Base-by-base conservation (phyloP, 2,113 vertebrate genomes). In the Cynoglossus semilaevis region DNA sequence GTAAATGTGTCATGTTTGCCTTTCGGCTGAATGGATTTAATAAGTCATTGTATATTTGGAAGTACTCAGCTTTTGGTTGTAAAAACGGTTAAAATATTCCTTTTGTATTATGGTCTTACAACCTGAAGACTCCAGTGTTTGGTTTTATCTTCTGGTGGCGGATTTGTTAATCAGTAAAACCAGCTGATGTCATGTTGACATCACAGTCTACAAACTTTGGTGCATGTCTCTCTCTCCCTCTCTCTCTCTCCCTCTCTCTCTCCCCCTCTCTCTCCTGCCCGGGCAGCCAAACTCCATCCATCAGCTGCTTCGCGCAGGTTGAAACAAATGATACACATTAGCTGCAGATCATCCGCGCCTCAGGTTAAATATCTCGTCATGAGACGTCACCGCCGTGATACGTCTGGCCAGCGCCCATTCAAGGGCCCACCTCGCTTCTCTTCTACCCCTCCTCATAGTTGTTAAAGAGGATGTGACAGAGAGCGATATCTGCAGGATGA, bases 391-490 rank as follows among this genome's bases (percentile, higher is more conserved):
- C 1, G 18, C 44, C 6, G 1, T 69, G 82, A 82, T 82, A 82
- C 7, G 69, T 83, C 73, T 81, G 56, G 74, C 70, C 74, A 18
- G 70, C 38, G 47, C 70, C 74, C 76, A 75, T 77, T 87, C 72
- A 81, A 76, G 68, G 41, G 60, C 72, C 71, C 58, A 15, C 48
- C 61, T 59, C 63, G 67, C 59, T 43, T 45, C 58, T 58, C 71
- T 65, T 67, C 72, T 53, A 62, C 81, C 71, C 19, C 38, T 66
- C 70, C 82, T 83, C 74, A 78, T 86, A 74, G 82, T 79, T 85
- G 79, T 85, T 85, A 84, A 86, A 85, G 79, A 86, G 73, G 79
- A 88, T 79, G 82, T 85, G 85, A 91, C 87, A 86, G 85, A 85
- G 85, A 88, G 83, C 78, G 80, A 88, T 79, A 77, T 70, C 64